Evolutionary conservation across 2,888 invertebrate species (phyloP).

Genomic region (Torymus aiolomorphi): DNA sequence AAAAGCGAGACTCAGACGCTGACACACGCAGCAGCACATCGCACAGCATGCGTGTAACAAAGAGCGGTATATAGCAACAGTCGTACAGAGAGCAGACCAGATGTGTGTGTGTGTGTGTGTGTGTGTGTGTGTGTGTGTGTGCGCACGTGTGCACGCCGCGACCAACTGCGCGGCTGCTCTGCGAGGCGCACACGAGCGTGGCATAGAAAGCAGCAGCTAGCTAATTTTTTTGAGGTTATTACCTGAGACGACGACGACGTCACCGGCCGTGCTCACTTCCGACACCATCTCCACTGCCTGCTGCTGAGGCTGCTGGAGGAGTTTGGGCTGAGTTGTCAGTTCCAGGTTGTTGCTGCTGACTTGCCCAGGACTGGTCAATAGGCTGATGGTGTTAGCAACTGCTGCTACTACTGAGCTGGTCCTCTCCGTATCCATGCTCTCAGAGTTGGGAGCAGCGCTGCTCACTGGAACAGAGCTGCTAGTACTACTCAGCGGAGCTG

Average conservation of each 20-base stretch:
- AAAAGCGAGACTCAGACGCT: slow-evolving; percentile 44
- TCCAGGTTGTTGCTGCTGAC: slow-evolving; percentile 52
- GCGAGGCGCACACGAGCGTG: slow-evolving; percentile 38
- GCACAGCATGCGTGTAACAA: slow-evolving; percentile 42
- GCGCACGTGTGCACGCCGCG: slow-evolving; percentile 4
- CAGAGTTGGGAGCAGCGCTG: slow-evolving; percentile 56
- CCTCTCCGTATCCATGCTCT: slow-evolving; percentile 51
- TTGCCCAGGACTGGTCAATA: slow-evolving; percentile 46
- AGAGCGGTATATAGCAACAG: slow-evolving; percentile 43
- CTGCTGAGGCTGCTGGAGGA: slow-evolving; percentile 60
- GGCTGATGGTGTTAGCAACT: slow-evolving; percentile 46
- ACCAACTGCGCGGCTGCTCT: slow-evolving; percentile 26
- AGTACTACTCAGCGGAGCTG: slow-evolving; percentile 63
- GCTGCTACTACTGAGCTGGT: slow-evolving; percentile 37
- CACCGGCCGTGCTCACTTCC: slow-evolving; percentile 63
- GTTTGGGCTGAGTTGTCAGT: slow-evolving; percentile 40
- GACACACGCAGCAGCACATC: slow-evolving; percentile 44
- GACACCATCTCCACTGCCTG: slow-evolving; percentile 61
- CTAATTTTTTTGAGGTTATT: slow-evolving; percentile 61
- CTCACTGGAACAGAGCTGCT: slow-evolving; percentile 50
- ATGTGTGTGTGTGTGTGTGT: not conserved
- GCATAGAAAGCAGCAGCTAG: slow-evolving; percentile 27
- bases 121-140: not conserved
- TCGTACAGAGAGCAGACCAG: slow-evolving; percentile 21
- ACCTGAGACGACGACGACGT: slow-evolving; percentile 63